Conservation (phyloP, 2,797 vertebrate genomes). For the Manis crassicaudata region DNA sequence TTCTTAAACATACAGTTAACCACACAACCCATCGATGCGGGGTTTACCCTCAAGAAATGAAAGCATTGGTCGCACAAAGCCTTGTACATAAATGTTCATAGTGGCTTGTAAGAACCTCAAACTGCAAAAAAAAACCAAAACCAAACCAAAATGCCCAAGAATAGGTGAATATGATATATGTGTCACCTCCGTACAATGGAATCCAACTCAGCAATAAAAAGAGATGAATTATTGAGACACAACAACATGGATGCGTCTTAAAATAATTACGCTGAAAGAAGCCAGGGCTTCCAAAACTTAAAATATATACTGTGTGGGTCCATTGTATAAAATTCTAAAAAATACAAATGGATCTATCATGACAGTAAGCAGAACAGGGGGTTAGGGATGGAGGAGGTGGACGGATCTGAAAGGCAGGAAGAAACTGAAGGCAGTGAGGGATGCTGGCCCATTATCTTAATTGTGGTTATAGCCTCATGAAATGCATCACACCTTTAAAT, state of each 20-base stretch:
- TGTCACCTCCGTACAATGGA: not conserved
- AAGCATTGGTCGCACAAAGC: not conserved
- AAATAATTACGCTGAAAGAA: slow-evolving; percentile 23
- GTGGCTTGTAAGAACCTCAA: not conserved
- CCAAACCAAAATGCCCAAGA: not conserved
- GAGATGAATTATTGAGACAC: slow-evolving; percentile 6
- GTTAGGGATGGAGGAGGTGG: not conserved
- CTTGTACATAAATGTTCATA: not conserved
- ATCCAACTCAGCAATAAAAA: not conserved
- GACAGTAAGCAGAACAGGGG: slow-evolving; percentile 6
- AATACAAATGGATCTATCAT: not conserved
- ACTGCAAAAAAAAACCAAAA: not conserved
- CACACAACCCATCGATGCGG: not conserved
- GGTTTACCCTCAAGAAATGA: not conserved
- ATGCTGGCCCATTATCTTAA: not conserved
- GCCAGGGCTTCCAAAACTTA: not conserved
- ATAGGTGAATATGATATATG: not conserved
- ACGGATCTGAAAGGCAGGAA: slow-evolving; percentile 18
- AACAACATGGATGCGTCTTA: not conserved
- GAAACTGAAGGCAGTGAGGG: not conserved
- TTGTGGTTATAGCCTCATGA: not conserved
- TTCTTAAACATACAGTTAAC: not conserved
- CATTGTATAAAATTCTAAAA: slow-evolving; percentile 10
- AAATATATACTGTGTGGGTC: not conserved
- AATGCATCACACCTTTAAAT: not conserved